Evolutionary conservation across 2,797 vertebrate species (phyloP), one percentile per base, ranked within the genome.

Genomic region (Kryptopterus vitreolus): DNA sequence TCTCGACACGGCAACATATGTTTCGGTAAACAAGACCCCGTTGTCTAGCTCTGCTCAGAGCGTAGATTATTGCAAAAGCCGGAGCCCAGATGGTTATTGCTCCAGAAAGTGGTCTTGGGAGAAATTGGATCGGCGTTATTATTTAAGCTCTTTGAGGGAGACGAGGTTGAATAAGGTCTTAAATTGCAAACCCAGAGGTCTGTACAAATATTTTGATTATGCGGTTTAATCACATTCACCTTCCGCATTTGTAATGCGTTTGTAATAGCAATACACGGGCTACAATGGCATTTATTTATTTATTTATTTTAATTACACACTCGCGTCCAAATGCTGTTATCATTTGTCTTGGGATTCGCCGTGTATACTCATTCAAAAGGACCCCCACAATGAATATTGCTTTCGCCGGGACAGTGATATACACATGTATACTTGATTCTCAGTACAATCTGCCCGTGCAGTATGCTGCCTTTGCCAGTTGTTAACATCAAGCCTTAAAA

Each of bases 1-100:
- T 83, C 74, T 65, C 90, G 90, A 88, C 88, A 89, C 85, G 88
- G 88, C 87, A 90, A 89, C 90, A 91, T 90, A 91, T 88, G 88
- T 89, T 89, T 86, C 84, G 50, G 86, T 88, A 89, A 87, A 89
- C 89, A 88, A 89, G 91, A 76, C 87, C 86, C 59, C n/a, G 38
- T 63, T 69, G 58, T 83, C 58, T 43, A 77, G 62, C 63, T 66
- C 48, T 75, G 16, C 70, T 81, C 65, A 77, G 69, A 77, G 74
- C 65, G 73, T 52, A 55, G 78, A 38, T 75, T 82, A 77, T 82
- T 82, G 68, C 58, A 73, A 74, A n/a, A 73, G 76, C 59, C 66
- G 12, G 53, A 61, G 71, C 71, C 59, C 78, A 76, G 77, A 85
- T 83, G 43, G 79, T 83, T 86, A 81, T 82, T 85, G 61, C 69